Conservation (phyloP, 2,113 vertebrate species). For the Eonycteris spelaea region DNA sequence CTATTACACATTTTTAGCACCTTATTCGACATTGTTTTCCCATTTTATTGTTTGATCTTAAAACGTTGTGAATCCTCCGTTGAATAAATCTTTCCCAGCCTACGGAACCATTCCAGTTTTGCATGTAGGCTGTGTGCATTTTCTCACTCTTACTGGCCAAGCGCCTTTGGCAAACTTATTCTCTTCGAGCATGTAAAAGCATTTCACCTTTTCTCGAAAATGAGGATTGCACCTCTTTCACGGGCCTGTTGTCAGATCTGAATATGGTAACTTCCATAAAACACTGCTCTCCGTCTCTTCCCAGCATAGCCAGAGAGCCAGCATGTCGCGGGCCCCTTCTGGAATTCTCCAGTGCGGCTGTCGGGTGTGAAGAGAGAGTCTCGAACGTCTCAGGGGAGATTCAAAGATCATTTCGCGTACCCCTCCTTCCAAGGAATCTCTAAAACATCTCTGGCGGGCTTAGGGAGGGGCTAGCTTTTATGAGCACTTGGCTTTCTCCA, state of each 20-base stretch:
- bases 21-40: background rate
- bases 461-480: slow-evolving; percentile 50
- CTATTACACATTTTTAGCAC: background rate
- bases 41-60: background rate
- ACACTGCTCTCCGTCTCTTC: background rate
- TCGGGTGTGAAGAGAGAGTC: background rate
- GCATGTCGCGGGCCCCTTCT: background rate
- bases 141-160: background rate
- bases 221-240: background rate
- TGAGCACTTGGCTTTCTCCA: slow-evolving; percentile 52
- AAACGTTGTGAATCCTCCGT: background rate
- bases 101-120: background rate
- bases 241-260: background rate
- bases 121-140: background rate
- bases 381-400: slow-evolving; percentile 18
- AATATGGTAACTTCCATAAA: background rate
- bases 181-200: background rate
- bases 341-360: background rate
- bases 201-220: background rate
- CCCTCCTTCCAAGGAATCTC: slow-evolving; percentile 49
- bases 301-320: too few relatives aligned
- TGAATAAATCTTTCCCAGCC: background rate
- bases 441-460: slow-evolving; percentile 57
- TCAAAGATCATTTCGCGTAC: slow-evolving; percentile 51
- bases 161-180: background rate